Evolutionary conservation across 1,140 invertebrate species (phyloP).

Genomic region (Neodiprion virginianus): DNA sequence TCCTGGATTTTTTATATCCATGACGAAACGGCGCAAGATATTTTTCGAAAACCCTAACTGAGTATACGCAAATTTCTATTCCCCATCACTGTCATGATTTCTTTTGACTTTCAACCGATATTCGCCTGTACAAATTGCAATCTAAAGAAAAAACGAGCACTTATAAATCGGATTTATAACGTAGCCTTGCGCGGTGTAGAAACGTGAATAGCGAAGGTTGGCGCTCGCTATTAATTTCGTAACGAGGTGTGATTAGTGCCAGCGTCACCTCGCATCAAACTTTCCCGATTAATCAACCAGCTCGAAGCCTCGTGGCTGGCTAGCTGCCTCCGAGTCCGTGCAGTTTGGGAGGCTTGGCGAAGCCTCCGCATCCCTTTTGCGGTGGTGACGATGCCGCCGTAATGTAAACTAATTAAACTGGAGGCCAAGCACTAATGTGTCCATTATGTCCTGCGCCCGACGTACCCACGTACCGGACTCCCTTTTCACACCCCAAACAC

Average conservation of each 20-base stretch:
- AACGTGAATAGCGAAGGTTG: not conserved
- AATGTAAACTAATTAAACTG: constrained; percentile 61
- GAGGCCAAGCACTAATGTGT: constrained; percentile 55
- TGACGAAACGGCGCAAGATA: no score
- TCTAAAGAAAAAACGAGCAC: no score
- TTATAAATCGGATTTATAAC: no score
- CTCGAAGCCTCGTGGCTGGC: constrained; percentile 18
- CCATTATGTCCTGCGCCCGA: constrained; percentile 47
- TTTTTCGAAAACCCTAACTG: no score
- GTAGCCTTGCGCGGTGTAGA: not conserved
- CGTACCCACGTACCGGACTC: constrained; percentile 17
- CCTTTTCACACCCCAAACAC: no score
- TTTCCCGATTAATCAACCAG: constrained; percentile 57
- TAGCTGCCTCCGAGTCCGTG: not conserved
- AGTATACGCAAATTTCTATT: no score
- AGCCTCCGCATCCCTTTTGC: constrained; percentile 34
- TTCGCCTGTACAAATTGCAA: no score
- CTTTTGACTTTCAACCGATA: no score
- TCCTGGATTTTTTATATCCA: no score
- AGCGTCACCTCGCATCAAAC: constrained; percentile 56
- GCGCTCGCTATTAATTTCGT: constrained; percentile 38
- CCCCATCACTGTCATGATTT: no score
- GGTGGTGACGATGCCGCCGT: constrained; percentile 53
- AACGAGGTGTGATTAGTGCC: constrained; percentile 58
- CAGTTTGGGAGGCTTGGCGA: not conserved